Base-by-base conservation (phyloP, 2,888 invertebrate species). In the Plebejus anna region DNA sequence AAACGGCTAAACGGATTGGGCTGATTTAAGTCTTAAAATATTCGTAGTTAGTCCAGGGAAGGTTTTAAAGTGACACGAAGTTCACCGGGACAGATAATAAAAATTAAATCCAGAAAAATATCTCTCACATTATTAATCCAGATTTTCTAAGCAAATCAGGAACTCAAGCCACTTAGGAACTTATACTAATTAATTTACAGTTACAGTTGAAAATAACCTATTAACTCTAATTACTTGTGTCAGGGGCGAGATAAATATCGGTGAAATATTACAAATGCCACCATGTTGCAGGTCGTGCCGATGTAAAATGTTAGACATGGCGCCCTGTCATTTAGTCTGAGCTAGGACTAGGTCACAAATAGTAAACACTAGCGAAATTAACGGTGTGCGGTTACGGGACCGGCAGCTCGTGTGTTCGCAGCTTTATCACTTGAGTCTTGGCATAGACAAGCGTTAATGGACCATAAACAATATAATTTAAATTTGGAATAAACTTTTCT, bases 351-450 rank as follows among this genome's bases (percentile, higher is more conserved):
- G 77, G 76, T 79, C 79, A 78, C 79, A 78, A 79, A 76, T 78
- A 75, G 78, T 73, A 70, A 75, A 61, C 11, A 36, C 66, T 13
- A 13, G 66, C 66, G 22, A 66, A 32, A 66, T 66, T 66, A 81
- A 80, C 80, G 80, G 80, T 79, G 76, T 76, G 80, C 71, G 79
- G 80, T 81, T 81, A 80, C 82, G 81, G 81, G 79, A 80, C 80
- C 51, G 78, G 75, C 42, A 75, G 70, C 76, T 77, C 79, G 79
- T 82, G 79, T 79, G 77, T 80, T 80, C 75, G 73, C 57, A 70
- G 81, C 76, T 82, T 82, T 82, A 82, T 81, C 76, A 78, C 76
- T 77, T 77, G 79, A 80, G 55, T 55, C 81, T 79, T 79, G 82
- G 82, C 82, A 81, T 66, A 75, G 75, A 55, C 78, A 76, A 76